These are phyloP conservation scores for Anguilla japonica DNA, from an alignment of 2,113 vertebrate species.

Conservation along the genomic window DNA sequence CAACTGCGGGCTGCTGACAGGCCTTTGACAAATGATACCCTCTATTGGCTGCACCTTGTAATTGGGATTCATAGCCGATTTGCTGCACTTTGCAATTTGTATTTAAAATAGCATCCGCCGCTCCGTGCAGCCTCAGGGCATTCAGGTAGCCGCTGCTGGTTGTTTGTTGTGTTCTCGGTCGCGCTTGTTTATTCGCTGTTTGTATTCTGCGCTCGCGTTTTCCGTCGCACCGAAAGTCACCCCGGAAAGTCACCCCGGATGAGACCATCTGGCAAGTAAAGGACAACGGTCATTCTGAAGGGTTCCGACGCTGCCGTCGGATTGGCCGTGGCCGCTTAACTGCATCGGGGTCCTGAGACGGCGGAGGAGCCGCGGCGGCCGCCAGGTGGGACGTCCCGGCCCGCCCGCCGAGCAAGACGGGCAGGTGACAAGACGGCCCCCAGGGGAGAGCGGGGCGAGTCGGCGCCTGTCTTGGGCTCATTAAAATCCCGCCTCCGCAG, in stretches of 20 bases:
- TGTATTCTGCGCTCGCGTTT: background rate
- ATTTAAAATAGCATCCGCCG: background rate
- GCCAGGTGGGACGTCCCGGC: background rate
- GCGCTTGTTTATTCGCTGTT: background rate
- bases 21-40: background rate
- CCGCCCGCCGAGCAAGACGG: background rate
- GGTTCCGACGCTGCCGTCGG: too few relatives aligned
- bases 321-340: too few relatives aligned
- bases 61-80: background rate
- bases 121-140: background rate
- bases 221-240: background rate
- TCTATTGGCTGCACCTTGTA: background rate
- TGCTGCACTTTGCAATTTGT: background rate
- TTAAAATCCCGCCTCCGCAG: background rate
- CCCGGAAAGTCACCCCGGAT: background rate
- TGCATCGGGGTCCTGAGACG: background rate
- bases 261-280: background rate
- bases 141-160: background rate
- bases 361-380: background rate
- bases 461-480: background rate
- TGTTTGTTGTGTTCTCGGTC: background rate
- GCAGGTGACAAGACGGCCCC: background rate
- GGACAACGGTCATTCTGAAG: background rate
- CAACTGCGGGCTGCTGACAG: background rate
- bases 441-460: background rate